These are phyloP conservation scores for Carassius auratus DNA, from an alignment of 2,113 vertebrate genomes.

Conservation along the genomic window DNA sequence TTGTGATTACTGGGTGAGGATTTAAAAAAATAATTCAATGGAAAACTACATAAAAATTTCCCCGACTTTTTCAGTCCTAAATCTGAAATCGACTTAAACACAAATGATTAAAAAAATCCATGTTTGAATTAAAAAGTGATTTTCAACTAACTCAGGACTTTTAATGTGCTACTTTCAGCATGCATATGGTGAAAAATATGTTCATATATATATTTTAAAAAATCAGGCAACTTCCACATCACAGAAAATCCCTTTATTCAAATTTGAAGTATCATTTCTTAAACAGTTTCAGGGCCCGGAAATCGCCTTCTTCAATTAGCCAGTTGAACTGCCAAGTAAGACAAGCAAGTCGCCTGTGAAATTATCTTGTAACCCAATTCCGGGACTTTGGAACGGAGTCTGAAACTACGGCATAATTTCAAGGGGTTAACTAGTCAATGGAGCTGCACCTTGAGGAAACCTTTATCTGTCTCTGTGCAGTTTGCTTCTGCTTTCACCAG, in stretches of 20 bases:
- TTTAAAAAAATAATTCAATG: not conserved
- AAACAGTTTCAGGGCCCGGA: constrained; percentile 77
- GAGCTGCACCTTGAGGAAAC: constrained; percentile 76
- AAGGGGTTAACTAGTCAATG: constrained; percentile 76
- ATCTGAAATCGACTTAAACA: not conserved
- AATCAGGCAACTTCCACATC: constrained; percentile 52
- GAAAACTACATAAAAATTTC: not conserved
- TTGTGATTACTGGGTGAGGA: not conserved
- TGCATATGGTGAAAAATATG: constrained; percentile 40
- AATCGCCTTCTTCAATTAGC: constrained; percentile 82
- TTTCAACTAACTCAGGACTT: not conserved
- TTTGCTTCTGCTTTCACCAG: constrained; percentile 58
- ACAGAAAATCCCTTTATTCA: constrained; percentile 64
- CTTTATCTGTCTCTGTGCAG: constrained; percentile 66
- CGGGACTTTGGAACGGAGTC: constrained; percentile 80
- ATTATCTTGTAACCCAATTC: constrained; percentile 85
- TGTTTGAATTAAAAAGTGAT: constrained; percentile 48
- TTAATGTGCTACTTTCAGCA: not conserved
- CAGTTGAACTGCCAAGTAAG: constrained; percentile 85
- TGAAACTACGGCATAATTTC: constrained; percentile 80
- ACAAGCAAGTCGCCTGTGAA: constrained; percentile 86
- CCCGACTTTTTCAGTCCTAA: not conserved
- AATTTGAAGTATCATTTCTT: constrained; percentile 77
- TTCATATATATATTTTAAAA: constrained; percentile 47
- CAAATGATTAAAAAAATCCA: not conserved